Evolutionary conservation across 2,797 vertebrate species (phyloP).

Genomic region (Tapirus indicus): DNA sequence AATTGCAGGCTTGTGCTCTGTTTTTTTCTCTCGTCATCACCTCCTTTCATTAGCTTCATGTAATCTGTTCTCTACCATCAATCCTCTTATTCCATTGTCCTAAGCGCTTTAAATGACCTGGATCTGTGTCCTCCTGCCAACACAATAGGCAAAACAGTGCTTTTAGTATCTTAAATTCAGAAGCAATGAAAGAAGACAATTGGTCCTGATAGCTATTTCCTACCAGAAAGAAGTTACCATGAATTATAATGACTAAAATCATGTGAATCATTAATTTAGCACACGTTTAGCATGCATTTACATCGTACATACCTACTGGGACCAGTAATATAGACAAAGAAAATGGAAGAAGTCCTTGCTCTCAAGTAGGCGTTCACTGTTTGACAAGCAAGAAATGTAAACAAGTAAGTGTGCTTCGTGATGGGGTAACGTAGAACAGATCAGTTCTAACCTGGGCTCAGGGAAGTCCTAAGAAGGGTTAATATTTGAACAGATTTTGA

Average conservation of each 20-base stretch:
- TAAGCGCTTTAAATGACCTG: not conserved
- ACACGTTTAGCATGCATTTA: not conserved
- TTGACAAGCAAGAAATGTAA: not conserved
- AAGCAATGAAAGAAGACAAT: not conserved
- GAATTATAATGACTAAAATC: not conserved
- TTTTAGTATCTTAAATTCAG: slow-evolving; percentile 27
- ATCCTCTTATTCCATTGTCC: not conserved
- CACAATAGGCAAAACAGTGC: not conserved
- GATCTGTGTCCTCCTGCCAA: not conserved
- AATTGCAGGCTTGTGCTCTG: not conserved
- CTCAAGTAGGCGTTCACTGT: not conserved
- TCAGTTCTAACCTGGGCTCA: not conserved
- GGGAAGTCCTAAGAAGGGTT: slow-evolving; percentile 9
- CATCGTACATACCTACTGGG: not conserved
- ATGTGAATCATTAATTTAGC: not conserved
- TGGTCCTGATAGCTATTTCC: not conserved
- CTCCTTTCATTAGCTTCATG: not conserved
- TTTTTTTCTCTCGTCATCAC: not conserved
- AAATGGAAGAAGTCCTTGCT: not conserved
- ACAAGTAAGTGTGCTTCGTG: not conserved
- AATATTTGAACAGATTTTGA: slow-evolving; percentile 45
- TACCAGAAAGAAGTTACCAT: not conserved
- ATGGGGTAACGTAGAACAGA: not conserved
- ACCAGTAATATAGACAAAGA: not conserved
- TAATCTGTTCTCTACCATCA: not conserved